Evolutionary conservation across 2,888 invertebrate species (phyloP), one percentile per base, ranked within the genome.

Genomic region (Eledona agricola): DNA sequence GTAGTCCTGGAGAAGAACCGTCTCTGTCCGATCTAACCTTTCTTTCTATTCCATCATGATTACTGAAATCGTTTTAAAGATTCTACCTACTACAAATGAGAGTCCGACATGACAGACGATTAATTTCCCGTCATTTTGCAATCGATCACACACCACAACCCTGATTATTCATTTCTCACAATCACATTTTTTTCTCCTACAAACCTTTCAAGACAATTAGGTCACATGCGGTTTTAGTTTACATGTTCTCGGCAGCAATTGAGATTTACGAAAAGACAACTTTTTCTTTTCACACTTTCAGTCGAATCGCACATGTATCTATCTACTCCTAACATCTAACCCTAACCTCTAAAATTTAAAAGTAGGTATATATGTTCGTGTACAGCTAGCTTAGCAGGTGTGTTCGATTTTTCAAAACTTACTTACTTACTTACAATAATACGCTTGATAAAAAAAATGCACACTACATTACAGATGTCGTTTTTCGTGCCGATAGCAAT

Each of bases 81-180:
- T 37, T 43, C 43, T 43, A 42, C 42, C 42, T 46, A 47, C 47
- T 47, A 35, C 47, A 47, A 47, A 47, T 47, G 35, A 47, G 47
- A 26, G 37, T 47, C 22, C 37, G 35, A 20, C 37, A 35, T 47
- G 47, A 35, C 47, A 37, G 47, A 47, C 37, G 37, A 47, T 47
- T 47, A 47, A 47, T 47, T 47, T 28, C 35, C 47, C 47, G 47
- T 47, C 47, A 47, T 37, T 47, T 47, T 37, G 37, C 47, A 47
- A 47, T 47, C 47, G 47, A 47, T 47, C 47, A 47, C 37, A 26
- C 35, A 47, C 28, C 34, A 47, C 43, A 20, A 37, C 47, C 32
- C 28, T 22, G 37, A 37, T 37, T 47, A 47, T 47, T 47, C 20
- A 47, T 47, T 43, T 47, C 47, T 28, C 20, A 28, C 20, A 28